These are phyloP conservation scores for Selenia dentaria DNA, from an alignment of 2,888 invertebrate species.

Conservation along the genomic window DNA sequence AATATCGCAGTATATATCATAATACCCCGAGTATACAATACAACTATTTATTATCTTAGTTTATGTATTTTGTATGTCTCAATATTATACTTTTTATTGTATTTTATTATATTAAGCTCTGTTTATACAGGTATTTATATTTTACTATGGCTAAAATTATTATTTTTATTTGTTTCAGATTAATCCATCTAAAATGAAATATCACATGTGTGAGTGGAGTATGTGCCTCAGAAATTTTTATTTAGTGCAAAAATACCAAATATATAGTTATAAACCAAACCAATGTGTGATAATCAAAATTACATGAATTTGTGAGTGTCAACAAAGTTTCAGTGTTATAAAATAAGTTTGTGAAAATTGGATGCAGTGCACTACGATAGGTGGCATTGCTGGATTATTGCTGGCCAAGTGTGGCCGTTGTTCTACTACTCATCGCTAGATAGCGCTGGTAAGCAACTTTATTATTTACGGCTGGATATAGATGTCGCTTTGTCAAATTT, in stretches of 20 bases:
- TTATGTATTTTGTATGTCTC: too few species aligned
- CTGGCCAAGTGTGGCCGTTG: slow-evolving; percentile 53
- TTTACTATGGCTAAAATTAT: not conserved
- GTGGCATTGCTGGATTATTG: slow-evolving; percentile 69
- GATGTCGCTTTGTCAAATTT: slow-evolving; percentile 10
- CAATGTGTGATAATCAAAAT: slow-evolving; percentile 47
- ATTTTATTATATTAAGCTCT: too few species aligned
- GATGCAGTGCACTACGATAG: slow-evolving; percentile 78
- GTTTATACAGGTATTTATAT: too few species aligned
- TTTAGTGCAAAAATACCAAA: slow-evolving; percentile 53
- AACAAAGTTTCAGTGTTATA: slow-evolving; percentile 34
- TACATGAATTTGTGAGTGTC: slow-evolving; percentile 39
- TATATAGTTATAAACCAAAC: slow-evolving; percentile 40
- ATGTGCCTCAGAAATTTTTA: slow-evolving; percentile 54
- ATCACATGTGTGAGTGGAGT: slow-evolving; percentile 68
- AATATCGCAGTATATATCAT: too few species aligned
- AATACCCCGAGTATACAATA: too few species aligned
- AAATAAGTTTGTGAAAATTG: slow-evolving; percentile 62
- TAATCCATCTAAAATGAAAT: slow-evolving; percentile 59
- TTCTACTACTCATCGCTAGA: slow-evolving; percentile 62
- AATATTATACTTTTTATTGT: too few species aligned
- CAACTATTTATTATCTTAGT: too few species aligned
- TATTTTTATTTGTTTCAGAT: slow-evolving; percentile 66
- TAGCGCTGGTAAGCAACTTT: slow-evolving; percentile 64
- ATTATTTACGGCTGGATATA: not conserved